Conservation (phyloP, 2,888 invertebrate genomes). For the Liodrosophila aerea region DNA sequence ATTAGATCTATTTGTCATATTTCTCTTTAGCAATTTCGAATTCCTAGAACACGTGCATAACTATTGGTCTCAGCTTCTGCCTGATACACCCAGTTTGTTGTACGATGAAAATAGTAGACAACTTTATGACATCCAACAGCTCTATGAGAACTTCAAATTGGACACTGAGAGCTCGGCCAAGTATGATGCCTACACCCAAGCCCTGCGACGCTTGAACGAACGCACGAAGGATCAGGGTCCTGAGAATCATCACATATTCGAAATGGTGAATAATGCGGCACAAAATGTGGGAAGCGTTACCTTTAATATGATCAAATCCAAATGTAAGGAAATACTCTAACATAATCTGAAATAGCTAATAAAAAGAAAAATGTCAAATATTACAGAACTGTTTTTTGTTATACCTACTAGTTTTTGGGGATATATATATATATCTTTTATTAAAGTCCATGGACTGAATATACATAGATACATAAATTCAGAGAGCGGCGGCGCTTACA, state of each 20-base stretch:
- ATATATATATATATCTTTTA: too few relatives aligned
- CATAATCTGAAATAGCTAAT: neutral
- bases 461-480: too few relatives aligned
- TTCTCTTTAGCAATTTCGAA: slow-evolving; percentile 78
- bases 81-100: slow-evolving; percentile 43
- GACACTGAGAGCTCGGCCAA: slow-evolving; percentile 72
- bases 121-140: slow-evolving; percentile 61
- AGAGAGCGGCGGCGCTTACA: too few relatives aligned
- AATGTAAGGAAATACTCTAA: slow-evolving; percentile 62
- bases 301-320: slow-evolving; percentile 73
- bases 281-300: slow-evolving; percentile 78
- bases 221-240: slow-evolving; percentile 55
- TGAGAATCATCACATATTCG: slow-evolving; percentile 68
- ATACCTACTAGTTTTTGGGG: neutral
- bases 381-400: slow-evolving; percentile 6
- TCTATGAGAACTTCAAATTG: slow-evolving; percentile 68
- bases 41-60: slow-evolving; percentile 72
- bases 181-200: slow-evolving; percentile 66
- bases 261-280: slow-evolving; percentile 73
- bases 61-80: slow-evolving; percentile 64
- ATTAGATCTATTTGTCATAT: slow-evolving; percentile 73
- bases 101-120: slow-evolving; percentile 50
- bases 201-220: slow-evolving; percentile 56
- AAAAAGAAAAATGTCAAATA: neutral
- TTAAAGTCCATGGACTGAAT: too few relatives aligned